Percentiles rank a stretch among this genome's conserved stretches.
phyloP scores from a whole-genome alignment of 2,888 invertebrate species.

The Eupeodes luniger region DNA sequence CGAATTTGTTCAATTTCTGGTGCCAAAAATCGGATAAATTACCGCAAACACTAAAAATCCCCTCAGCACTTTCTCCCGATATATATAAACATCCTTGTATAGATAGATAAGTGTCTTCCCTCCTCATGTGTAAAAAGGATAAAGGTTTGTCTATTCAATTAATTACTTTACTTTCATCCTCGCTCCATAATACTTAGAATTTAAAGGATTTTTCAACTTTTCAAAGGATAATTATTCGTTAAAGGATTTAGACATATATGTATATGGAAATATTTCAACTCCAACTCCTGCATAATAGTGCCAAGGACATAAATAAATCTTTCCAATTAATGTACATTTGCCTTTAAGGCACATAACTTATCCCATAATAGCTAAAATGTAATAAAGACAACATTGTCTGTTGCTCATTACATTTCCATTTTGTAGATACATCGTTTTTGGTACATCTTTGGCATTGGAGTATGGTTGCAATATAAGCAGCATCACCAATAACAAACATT shows the following conservation, averaged over 20 bases:
- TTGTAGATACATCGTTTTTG: background rate
- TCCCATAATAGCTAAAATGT: conserved; percentile 70
- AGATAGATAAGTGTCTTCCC: conserved; percentile 62
- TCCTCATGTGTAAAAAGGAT: conserved; percentile 13
- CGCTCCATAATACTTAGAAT: conserved; percentile 5
- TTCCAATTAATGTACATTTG: conserved; percentile 73
- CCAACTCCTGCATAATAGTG: background rate
- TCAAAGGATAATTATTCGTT: conserved; percentile 15
- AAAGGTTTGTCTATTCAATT: conserved; percentile 57
- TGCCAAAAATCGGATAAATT: conserved; percentile 75
- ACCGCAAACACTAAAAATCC: conserved; percentile 63
- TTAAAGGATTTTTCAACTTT: conserved; percentile 56
- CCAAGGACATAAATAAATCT: conserved; percentile 69
- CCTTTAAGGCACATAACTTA: conserved; percentile 73
- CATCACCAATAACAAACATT: conserved; percentile 43
- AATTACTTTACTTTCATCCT: conserved; percentile 57
- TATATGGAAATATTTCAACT: conserved; percentile 18
- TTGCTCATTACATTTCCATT: conserved; percentile 52
- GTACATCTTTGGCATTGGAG: conserved; percentile 43
- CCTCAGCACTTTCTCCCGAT: conserved; percentile 9
- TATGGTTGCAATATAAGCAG: conserved; percentile 7
- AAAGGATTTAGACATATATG: conserved; percentile 42
- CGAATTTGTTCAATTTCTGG: conserved; percentile 69
- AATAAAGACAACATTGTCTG: conserved; percentile 76
- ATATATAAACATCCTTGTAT: background rate